Base-by-base conservation (phyloP, 2,888 invertebrate genomes). In the Ametastegia equiseti region DNA sequence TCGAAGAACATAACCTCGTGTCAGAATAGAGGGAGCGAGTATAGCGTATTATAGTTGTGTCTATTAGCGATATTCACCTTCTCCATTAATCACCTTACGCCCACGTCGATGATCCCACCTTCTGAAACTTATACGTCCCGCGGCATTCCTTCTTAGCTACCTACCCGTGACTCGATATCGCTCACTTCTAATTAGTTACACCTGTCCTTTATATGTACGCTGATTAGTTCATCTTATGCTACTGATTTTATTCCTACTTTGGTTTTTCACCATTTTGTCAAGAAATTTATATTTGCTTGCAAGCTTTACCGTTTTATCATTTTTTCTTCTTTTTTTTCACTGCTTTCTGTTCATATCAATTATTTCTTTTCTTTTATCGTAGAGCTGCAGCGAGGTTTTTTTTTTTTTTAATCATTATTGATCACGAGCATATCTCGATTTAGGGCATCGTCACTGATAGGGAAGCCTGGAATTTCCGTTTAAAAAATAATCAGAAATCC, bases 41-140 rank as follows among this genome's bases (percentile, higher is more conserved):
- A 19, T 15, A 39, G 63, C n/a, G 63, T 11, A 27, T 63, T 15
- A 13, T 30, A 1, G 71, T 47, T 19, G 54, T 54, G 54, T 45
- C 75, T 75, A 75, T 75, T 75, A 75, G 75, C 75, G 54, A 75
- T 75, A 75, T 75, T 36, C 71, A 75, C 50, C 50, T 54, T 45
- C n/a, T 13, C 47, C 75, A 75, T 75, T 54, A 75, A 75, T 75
- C 75, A 75, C 75, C 5, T 50, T 19, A 36, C 65, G 65, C 33
- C 50, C 75, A 36, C 54, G 27, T 45, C n/a, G 19, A 54, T 15
- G 15, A 54, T 36, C 36, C 54, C n/a, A n/a, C n/a, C 19, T 45
- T 2, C 2, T 27, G 19, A 23, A 42, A 69, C 42, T 23, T 69
- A 69, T 27, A 19, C 33, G 13, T 67, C 39, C 19, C 23, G 30